Percentiles rank a stretch among this genome's conserved stretches.
These are phyloP conservation scores for Thaumatotibia leucotreta DNA, from an alignment of 1,140 invertebrate species.

Conservation along the genomic window DNA sequence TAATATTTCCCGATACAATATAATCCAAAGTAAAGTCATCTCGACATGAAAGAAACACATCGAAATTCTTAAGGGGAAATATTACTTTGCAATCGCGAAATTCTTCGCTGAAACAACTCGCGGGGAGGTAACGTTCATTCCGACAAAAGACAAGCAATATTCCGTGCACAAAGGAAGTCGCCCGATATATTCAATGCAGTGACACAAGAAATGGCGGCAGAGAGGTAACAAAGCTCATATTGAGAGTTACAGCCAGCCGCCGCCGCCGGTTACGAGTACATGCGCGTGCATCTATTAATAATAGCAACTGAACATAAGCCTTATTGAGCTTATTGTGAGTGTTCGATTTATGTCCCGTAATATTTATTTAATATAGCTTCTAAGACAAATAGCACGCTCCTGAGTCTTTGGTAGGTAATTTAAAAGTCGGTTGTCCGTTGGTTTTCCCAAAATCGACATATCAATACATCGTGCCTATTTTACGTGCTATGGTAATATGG, in stretches of 20 bases:
- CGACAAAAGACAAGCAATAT: conserved; percentile 75
- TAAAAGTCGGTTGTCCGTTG: too few relatives aligned
- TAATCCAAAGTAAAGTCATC: conserved; percentile 66
- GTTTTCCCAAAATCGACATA: too few relatives aligned
- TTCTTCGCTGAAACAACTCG: conserved; percentile 73
- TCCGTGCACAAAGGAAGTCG: conserved; percentile 72
- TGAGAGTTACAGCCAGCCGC: conserved; percentile 54
- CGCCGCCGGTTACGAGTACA: not conserved
- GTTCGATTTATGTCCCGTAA: too few relatives aligned
- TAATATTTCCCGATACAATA: conserved; percentile 52
- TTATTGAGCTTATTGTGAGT: too few relatives aligned
- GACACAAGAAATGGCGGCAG: conserved; percentile 72
- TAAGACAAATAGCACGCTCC: too few relatives aligned
- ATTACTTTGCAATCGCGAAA: conserved; percentile 75
- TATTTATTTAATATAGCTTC: too few relatives aligned
- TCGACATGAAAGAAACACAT: conserved; percentile 69
- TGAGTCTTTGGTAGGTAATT: too few relatives aligned
- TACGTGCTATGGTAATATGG: too few relatives aligned
- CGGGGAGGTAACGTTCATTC: conserved; percentile 71
- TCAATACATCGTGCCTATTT: too few relatives aligned
- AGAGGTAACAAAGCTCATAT: conserved; percentile 74
- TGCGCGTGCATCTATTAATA: not conserved
- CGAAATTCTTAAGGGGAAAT: conserved; percentile 71
- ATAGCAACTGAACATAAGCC: too few relatives aligned
- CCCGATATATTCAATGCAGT: conserved; percentile 75